A percentile compares a stretch with the other conserved stretches of the same genome.
Conservation (phyloP, 2,888 invertebrate species). For the Eilema depressum region DNA sequence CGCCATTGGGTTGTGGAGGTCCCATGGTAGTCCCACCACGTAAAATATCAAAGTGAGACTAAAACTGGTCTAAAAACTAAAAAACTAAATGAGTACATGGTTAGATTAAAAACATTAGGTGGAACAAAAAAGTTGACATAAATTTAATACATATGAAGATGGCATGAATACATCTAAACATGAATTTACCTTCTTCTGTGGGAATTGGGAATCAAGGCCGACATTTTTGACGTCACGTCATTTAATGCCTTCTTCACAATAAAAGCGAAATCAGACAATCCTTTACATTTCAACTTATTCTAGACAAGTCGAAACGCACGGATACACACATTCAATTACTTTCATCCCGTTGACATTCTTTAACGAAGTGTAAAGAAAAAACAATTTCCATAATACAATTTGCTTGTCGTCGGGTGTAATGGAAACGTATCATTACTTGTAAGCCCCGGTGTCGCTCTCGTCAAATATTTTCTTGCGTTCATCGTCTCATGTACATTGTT, state of each 20-base stretch:
- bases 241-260: not conserved
- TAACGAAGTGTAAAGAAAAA: slow-evolving; percentile 5
- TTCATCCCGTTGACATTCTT: slow-evolving; percentile 4
- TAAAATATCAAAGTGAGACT: no score
- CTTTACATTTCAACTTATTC: not conserved
- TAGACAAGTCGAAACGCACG: not conserved
- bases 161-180: no score
- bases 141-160: no score
- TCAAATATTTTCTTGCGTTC: slow-evolving; percentile 65
- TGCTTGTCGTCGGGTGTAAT: slow-evolving; percentile 30
- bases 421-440: slow-evolving; percentile 51
- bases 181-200: not conserved
- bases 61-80: no score
- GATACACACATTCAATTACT: slow-evolving; percentile 11
- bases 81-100: no score
- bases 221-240: not conserved
- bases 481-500: slow-evolving; percentile 44
- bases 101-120: no score
- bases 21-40: no score
- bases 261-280: not conserved
- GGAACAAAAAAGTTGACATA: no score
- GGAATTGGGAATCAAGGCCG: not conserved
- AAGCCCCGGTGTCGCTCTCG: slow-evolving; percentile 50
- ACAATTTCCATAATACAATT: slow-evolving; percentile 23
- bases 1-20: no score